A percentile compares a stretch with the other conserved stretches of the same genome.
Conservation (phyloP, 1,140 invertebrate genomes). For the Ptiloglossa arizonensis region DNA sequence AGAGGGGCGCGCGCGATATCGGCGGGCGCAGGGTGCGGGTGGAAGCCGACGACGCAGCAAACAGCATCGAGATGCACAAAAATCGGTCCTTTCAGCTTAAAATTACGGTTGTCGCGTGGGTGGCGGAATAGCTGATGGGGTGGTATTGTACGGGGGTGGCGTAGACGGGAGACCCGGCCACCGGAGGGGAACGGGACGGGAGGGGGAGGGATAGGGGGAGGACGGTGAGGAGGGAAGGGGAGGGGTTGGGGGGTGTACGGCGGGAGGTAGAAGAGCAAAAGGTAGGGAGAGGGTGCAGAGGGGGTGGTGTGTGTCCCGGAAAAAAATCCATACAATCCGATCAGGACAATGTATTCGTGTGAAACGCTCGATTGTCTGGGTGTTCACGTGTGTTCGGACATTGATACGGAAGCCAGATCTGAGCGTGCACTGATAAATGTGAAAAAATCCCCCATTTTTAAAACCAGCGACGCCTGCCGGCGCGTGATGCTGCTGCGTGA, state of each 20-base stretch:
- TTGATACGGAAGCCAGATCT: slow-evolving; percentile 74
- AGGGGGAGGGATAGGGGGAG: neutral
- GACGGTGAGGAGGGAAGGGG: slow-evolving; percentile 23
- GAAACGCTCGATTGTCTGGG: slow-evolving; percentile 77
- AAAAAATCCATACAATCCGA: slow-evolving; percentile 81
- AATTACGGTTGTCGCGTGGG: slow-evolving; percentile 74
- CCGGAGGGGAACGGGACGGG: neutral
- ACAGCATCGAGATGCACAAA: slow-evolving; percentile 71
- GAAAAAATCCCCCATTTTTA: slow-evolving; percentile 72
- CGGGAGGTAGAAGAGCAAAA: slow-evolving; percentile 53
- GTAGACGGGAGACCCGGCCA: slow-evolving; percentile 41
- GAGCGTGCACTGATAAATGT: slow-evolving; percentile 73
- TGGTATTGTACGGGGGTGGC: slow-evolving; percentile 65
- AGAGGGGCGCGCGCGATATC: slow-evolving; percentile 25
- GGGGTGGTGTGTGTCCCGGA: slow-evolving; percentile 72
- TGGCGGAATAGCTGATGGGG: slow-evolving; percentile 67
- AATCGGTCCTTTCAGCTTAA: slow-evolving; percentile 76
- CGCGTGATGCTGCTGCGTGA: slow-evolving; percentile 66
- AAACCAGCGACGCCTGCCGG: slow-evolving; percentile 69
- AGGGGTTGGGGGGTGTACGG: slow-evolving; percentile 31
- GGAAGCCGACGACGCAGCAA: slow-evolving; percentile 69
- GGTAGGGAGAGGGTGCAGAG: slow-evolving; percentile 44
- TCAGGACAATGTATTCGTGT: slow-evolving; percentile 79
- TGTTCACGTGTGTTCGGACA: slow-evolving; percentile 74
- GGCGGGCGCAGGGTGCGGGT: slow-evolving; percentile 49